Conservation (phyloP, 1,140 invertebrate species). For the Daktulosphaira vitifoliae region DNA sequence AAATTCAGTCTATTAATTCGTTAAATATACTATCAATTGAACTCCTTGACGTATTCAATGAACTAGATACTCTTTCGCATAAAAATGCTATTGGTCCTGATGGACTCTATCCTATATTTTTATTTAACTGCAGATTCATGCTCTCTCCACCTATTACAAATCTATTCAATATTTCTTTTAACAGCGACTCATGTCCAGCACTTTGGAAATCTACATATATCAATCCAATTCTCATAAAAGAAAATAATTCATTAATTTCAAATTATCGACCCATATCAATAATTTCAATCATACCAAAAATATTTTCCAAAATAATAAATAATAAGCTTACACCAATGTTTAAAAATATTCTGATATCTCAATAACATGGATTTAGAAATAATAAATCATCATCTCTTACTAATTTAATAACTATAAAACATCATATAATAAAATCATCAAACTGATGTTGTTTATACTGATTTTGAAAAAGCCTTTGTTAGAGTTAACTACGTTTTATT, state of each 20-base stretch:
- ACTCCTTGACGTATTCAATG: not conserved
- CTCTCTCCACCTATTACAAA: not conserved
- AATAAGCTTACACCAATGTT: not conserved
- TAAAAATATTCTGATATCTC: not conserved
- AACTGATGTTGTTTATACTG: not conserved
- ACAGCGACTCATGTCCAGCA: not conserved
- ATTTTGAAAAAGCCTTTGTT: not conserved
- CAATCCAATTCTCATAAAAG: not conserved
- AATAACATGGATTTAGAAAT: not conserved
- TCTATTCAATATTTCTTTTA: not conserved
- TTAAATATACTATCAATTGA: no score
- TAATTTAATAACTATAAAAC: not conserved
- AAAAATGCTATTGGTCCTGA: constrained; percentile 1
- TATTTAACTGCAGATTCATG: not conserved
- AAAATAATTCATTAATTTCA: not conserved
- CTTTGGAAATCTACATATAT: not conserved
- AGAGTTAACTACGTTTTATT: not conserved
- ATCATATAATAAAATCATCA: not conserved
- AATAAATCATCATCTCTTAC: not conserved
- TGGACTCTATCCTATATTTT: not conserved
- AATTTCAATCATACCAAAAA: not conserved
- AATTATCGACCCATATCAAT: not conserved
- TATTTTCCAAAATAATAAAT: not conserved
- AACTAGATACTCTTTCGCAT: not conserved
- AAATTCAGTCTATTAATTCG: not conserved